Evolutionary conservation across 2,113 vertebrate genomes (phyloP).

Genomic region (Leptobrachium ailaonicum): DNA sequence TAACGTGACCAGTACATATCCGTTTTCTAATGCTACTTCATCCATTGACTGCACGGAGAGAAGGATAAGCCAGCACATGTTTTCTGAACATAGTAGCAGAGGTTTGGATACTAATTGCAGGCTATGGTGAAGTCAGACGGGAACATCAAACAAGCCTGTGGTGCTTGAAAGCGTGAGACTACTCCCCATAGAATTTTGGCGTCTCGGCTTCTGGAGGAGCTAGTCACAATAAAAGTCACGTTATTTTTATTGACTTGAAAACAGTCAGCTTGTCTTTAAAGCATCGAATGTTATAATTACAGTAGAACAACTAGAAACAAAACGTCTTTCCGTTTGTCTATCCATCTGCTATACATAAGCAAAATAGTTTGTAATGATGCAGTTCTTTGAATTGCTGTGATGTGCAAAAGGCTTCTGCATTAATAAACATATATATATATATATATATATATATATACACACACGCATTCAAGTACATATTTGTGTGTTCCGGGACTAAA

Average conservation of each 20-base stretch:
- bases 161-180: constrained; percentile 52
- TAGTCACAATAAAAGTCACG: constrained; percentile 56
- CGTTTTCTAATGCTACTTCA: constrained; percentile 50
- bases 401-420: too few relatives aligned
- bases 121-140: constrained; percentile 50
- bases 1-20: constrained; percentile 43
- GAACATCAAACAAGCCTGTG: constrained; percentile 53
- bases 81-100: constrained; percentile 47
- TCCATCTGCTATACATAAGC: too few relatives aligned
- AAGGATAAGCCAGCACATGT: constrained; percentile 40
- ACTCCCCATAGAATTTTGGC: constrained; percentile 55
- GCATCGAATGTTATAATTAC: constrained; percentile 12
- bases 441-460: too few relatives aligned
- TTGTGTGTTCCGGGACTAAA: too few relatives aligned
- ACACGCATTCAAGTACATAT: too few relatives aligned
- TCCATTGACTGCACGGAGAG: constrained; percentile 28
- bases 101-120: constrained; percentile 48
- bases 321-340: too few relatives aligned
- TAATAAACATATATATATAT: too few relatives aligned
- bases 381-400: too few relatives aligned
- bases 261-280: constrained; percentile 54
- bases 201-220: constrained; percentile 54
- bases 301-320: too few relatives aligned
- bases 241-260: constrained; percentile 57
- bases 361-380: too few relatives aligned